Evolutionary conservation across 2,797 vertebrate genomes (phyloP), one percentile per base, ranked within the genome.

Genomic region (Halcyon smyrnensis): DNA sequence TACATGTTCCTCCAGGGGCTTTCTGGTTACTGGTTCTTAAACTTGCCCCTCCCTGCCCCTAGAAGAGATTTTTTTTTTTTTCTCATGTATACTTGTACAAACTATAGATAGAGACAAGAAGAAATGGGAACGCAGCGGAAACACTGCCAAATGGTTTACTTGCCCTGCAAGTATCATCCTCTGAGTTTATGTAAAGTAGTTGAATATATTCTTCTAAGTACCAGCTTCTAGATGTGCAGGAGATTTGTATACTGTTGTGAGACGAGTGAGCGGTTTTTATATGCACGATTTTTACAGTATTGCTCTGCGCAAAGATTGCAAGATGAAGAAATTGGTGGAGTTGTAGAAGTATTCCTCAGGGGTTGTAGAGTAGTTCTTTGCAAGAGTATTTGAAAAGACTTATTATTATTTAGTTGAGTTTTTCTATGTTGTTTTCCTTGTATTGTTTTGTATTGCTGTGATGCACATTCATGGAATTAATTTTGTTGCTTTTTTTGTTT

Each of bases 401-500:
- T 32, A 27, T 41, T 1, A 15, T 23, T 1, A 50, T 59, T 70
- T 85, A 20, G 2, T 77, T 83, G n/a, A 50, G 11, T 57, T 57
- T 76, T 18, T 45, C 46, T 62, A 1, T 63, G 34, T 11, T 71
- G 5, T 46, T 56, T 75, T 65, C 0, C 30, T n/a, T 73, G 62
- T 67, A 15, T 65, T 48, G 15, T 86, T 90, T 89, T 63, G 3
- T 90, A 15, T 11, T 84, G 15, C 12, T 74, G 5, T 74, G 25
- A 82, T 67, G 8, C 18, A 19, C 32, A 8, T 56, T 91, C 79
- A 92, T 54, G 20, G 12, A 48, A 51, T 15, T 51, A 28, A 51
- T 94, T 93, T 87, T 73, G 23, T 96, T 93, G 62, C 63, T 10
- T 53, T 53, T 76, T 76, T 79, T 74, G 76, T 8, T 76, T 94